Base-by-base conservation (phyloP, 2,113 vertebrate species). In the Urocolius indicus region DNA sequence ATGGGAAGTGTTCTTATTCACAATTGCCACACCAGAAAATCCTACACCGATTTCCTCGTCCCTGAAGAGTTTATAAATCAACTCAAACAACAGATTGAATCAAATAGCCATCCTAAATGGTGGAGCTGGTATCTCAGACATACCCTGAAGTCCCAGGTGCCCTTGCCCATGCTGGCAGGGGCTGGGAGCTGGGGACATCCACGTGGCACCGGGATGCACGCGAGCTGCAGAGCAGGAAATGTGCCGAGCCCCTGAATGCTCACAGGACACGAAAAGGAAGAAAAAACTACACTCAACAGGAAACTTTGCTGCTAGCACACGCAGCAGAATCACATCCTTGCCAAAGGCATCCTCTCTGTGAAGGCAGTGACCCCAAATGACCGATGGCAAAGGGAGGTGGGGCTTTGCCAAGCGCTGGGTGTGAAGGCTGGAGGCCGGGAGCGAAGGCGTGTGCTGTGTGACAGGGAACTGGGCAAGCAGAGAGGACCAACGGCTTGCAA, bases 281-380 rank as follows among this genome's bases (percentile, higher is more conserved):
- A 67, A 92, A 92, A 69, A 95, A 45, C 24, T 0, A 4, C 71
- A 23, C 34, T 75, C 4, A 0, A 52, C 73, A 91, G 95, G 94
- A 96, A 97, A 34, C 34, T 43, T 16, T 34, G 79, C 66, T 22
- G 79, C 66, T 22, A 78, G 91, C 86, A 90, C 89, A 90, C 48
- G 8, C 91, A 91, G 91, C 87, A 95, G 54, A 91, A 88, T 22
- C 45, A 27, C 93, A 89, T 94, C 94, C 93, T 92, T 29, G 11
- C 55, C 5, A 3, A 46, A 92, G 49, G 57, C 45, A 90, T 81
- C 76, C 72, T 66, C 73, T 43, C 45, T 6, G 0, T 1, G 61
- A 48, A 59, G 84, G 73, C 65, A 3, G 29, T 54, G 90, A 93
- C 86, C 76, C 83, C 57, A 26, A 43, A 55, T 0, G 9, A 80